Evolutionary conservation across 2,113 vertebrate species (phyloP), one percentile per base, ranked within the genome.

Genomic region (Myrmecobius fasciatus): DNA sequence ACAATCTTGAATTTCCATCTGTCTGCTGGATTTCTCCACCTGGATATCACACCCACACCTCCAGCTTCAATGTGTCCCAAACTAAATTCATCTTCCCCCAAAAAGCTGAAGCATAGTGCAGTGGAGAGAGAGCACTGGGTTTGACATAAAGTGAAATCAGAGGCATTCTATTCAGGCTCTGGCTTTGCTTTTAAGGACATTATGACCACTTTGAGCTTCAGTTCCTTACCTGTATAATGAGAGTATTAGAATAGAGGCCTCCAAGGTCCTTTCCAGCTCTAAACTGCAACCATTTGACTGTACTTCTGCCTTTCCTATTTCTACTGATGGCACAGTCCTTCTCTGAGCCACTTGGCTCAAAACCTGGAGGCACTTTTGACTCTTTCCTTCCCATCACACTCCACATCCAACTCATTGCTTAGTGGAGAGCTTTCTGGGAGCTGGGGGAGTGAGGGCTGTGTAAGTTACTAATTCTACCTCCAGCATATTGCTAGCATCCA

Each of bases 1-100:
- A 83, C n/a, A 43, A 43, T 83, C 67, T 83, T 83, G 67, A 43
- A 83, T 83, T 83, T 83, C 67, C 67, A 83, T 83, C 67, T 83
- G 67, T n/a, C n/a, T 83, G 67, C 67, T 83, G 67, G 20, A 83
- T 83, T 83, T 83, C 67, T 43, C 67, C 67, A 83, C 67, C 67
- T 83, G 67, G n/a, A 83, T 83, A 43, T 83, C 67, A 83, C 67
- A 83, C 67, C 67, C 67, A 83, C 67, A 83, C n/a, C 67, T 83
- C 67, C n/a, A 83, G 67, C n/a, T 83, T 83, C 17, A 22, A 83
- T 14, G 7, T 24, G 5, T 83, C 67, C 67, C 67, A 83, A 83
- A 83, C 67, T 43, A 43, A 83, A 83, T 83, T 83, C 36, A 43
- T 83, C 67, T 83, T 22, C 17, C 67, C 67, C 67, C 20, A 2